phyloP scores from a whole-genome alignment of 2,888 invertebrate genomes.

The Cosmia trapezina region DNA sequence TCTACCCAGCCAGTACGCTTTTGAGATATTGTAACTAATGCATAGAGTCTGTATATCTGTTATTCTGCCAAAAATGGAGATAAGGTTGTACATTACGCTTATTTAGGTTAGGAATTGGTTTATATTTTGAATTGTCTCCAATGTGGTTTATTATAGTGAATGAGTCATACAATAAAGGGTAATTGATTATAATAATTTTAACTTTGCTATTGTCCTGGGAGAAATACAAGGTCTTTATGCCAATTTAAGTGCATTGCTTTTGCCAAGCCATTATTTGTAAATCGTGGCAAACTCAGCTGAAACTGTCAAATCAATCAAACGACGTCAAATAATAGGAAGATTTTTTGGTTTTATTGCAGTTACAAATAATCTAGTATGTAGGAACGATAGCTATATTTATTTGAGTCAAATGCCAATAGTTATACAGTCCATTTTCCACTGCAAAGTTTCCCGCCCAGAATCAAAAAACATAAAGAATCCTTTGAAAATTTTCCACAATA shows the following conservation, averaged over 20 bases:
- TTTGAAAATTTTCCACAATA: conserved; percentile 22
- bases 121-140: conserved; percentile 51
- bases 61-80: conserved; percentile 65
- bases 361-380: neutral
- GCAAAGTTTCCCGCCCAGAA: neutral
- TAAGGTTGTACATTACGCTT: conserved; percentile 56
- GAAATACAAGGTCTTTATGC: conserved; percentile 29
- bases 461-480: neutral
- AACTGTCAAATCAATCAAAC: conserved; percentile 29
- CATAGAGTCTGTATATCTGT: conserved; percentile 64
- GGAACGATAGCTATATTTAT: neutral
- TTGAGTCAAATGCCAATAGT: neutral
- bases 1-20: conserved; percentile 69
- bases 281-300: conserved; percentile 15
- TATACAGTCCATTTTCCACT: neutral
- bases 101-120: conserved; percentile 57
- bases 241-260: conserved; percentile 31
- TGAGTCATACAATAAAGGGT: conserved; percentile 55
- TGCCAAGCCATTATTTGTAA: conserved; percentile 34
- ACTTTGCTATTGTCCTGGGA: conserved; percentile 39
- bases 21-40: conserved; percentile 70
- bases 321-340: neutral
- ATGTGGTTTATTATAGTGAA: conserved; percentile 46
- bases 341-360: conserved; percentile 2
- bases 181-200: conserved; percentile 55